These are phyloP conservation scores for Muscidifurax raptorellus DNA, from an alignment of 1,140 invertebrate genomes.

Conservation along the genomic window DNA sequence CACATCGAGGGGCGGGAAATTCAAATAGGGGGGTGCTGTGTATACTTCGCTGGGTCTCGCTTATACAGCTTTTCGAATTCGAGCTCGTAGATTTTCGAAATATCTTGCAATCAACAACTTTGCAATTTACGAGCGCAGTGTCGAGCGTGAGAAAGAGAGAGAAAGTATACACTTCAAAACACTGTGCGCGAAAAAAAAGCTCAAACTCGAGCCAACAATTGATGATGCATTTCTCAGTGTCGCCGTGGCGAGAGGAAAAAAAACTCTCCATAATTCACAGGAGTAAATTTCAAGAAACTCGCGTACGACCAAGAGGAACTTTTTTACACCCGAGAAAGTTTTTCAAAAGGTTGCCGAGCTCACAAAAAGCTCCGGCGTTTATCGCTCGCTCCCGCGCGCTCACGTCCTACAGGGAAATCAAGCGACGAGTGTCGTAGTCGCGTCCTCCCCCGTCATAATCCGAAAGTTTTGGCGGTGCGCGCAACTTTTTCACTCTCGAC, in stretches of 20 bases:
- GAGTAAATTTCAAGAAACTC: not conserved
- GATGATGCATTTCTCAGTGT: too few relatives aligned
- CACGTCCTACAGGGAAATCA: conserved; percentile 16
- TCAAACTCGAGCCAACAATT: too few relatives aligned
- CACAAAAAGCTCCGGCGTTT: conserved; percentile 3
- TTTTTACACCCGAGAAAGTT: not conserved
- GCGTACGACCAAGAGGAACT: not conserved
- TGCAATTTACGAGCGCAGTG: too few relatives aligned
- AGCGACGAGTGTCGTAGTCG: not conserved
- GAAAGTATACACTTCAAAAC: too few relatives aligned
- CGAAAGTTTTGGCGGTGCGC: not conserved
- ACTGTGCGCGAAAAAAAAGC: too few relatives aligned
- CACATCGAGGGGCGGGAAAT: not conserved
- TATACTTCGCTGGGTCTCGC: not conserved
- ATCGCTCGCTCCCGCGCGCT: not conserved
- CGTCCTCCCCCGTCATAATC: not conserved
- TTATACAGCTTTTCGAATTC: not conserved
- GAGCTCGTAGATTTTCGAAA: not conserved
- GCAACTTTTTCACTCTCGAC: conserved; percentile 5
- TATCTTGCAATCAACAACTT: not conserved
- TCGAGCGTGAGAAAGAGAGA: too few relatives aligned
- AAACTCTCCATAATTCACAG: not conserved
- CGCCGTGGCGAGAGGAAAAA: too few relatives aligned
- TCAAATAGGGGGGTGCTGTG: not conserved
- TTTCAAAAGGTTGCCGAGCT: not conserved